These are phyloP conservation scores for Charaxes varanes DNA, from an alignment of 1,140 invertebrate species.

Conservation along the genomic window DNA sequence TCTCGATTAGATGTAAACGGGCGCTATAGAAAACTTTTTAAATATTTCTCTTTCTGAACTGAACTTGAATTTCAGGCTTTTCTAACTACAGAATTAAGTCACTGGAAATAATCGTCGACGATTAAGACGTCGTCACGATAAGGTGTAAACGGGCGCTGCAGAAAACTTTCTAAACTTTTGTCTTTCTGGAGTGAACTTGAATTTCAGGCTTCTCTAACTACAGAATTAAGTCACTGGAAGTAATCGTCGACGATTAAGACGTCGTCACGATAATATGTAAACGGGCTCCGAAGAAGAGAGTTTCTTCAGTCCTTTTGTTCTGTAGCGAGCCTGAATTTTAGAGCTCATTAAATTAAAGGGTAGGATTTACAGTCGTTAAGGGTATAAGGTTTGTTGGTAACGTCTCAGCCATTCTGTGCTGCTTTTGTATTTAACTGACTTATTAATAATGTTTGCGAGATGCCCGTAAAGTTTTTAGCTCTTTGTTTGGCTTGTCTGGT, in stretches of 20 bases:
- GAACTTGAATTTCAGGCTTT: no score
- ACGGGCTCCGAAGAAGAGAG: conserved; percentile 35
- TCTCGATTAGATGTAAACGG: no score
- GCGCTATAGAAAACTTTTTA: no score
- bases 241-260: conserved; percentile 9
- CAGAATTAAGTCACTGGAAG: no score
- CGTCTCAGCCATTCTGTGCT: conserved; percentile 25
- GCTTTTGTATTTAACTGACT: conserved; percentile 23
- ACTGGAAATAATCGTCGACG: conserved; percentile 3
- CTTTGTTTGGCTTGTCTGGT: no score
- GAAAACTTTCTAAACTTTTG: conserved; percentile 38
- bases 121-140: conserved; percentile 6
- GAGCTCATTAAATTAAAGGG: conserved; percentile 63
- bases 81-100: no score
- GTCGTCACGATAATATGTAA: conserved; percentile 5
- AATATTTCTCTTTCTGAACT: no score
- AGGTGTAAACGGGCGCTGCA: conserved; percentile 27
- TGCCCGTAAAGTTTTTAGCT: no score
- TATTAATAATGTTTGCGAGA: conserved; percentile 30
- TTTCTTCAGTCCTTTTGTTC: conserved; percentile 49
- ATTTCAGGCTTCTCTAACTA: no score
- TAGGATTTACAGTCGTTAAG: conserved; percentile 48
- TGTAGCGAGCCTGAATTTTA: conserved; percentile 51
- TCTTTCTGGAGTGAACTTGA: conserved; percentile 46
- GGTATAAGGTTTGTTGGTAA: conserved; percentile 32